phyloP scores from a whole-genome alignment of 2,888 invertebrate species.

The Girardia tigrina region DNA sequence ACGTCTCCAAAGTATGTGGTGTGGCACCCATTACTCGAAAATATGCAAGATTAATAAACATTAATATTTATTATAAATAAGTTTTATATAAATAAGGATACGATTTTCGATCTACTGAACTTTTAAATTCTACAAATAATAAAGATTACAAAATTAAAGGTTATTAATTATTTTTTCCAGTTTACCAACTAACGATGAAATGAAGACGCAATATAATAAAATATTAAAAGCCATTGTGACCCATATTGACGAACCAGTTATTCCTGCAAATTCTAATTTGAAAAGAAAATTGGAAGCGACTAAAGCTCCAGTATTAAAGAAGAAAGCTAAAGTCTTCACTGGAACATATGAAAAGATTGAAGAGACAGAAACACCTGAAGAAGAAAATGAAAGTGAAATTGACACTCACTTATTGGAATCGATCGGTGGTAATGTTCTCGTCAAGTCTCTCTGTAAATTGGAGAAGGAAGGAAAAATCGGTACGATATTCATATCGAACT shows the following conservation, averaged over 20 bases:
- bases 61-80: no score
- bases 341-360: neutral
- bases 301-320: neutral
- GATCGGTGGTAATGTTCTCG: neutral
- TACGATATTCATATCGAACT: neutral
- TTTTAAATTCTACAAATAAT: no score
- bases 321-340: neutral
- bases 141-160: no score
- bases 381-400: neutral
- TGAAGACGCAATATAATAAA: neutral
- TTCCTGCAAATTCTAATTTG: neutral
- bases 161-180: no score
- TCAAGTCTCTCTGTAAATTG: neutral
- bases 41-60: no score
- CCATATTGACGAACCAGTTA: neutral
- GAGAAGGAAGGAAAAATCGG: slow-evolving; percentile 8
- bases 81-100: no score
- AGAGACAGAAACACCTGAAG: neutral
- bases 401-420: neutral
- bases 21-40: no score
- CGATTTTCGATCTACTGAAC: no score
- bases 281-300: neutral
- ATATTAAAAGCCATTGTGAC: neutral
- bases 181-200: neutral
- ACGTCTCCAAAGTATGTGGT: no score